Conservation (phyloP, 2,888 invertebrate genomes). For the Anorthoa munda region DNA sequence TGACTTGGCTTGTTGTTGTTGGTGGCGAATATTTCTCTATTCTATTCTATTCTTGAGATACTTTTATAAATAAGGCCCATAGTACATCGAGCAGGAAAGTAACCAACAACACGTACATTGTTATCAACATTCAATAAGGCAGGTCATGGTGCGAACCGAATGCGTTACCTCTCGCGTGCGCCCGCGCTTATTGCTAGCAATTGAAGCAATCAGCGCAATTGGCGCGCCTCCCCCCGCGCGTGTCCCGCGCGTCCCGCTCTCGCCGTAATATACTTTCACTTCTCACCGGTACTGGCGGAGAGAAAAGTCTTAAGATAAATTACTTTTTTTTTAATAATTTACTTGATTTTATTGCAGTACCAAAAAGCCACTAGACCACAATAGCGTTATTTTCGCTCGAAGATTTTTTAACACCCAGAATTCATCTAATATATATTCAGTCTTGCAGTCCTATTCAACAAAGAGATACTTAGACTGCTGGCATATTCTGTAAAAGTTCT, state of each 20-base stretch:
- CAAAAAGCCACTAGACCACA: no score
- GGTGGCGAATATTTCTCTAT: no score
- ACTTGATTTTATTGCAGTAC: not conserved
- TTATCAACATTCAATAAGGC: conserved; percentile 64
- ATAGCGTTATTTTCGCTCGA: not conserved
- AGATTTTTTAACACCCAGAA: no score
- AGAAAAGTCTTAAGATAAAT: conserved; percentile 59
- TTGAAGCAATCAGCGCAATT: conserved; percentile 90
- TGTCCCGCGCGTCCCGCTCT: conserved; percentile 58
- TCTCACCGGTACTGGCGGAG: conserved; percentile 84
- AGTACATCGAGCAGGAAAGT: not conserved
- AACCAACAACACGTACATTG: conserved; percentile 30
- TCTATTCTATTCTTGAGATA: no score
- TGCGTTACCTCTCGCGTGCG: conserved; percentile 71
- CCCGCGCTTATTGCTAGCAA: conserved; percentile 83
- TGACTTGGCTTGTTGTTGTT: no score
- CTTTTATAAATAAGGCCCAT: no score
- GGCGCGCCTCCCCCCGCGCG: conserved; percentile 69
- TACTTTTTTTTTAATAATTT: not conserved
- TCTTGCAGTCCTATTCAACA: no score
- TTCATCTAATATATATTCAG: no score
- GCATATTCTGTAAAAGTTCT: no score
- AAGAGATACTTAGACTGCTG: no score
- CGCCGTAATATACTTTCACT: conserved; percentile 82
- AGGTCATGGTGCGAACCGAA: conserved; percentile 66